phyloP scores from a whole-genome alignment of 92 coral and sea anemone species.

The Phenganax stokvisi region DNA sequence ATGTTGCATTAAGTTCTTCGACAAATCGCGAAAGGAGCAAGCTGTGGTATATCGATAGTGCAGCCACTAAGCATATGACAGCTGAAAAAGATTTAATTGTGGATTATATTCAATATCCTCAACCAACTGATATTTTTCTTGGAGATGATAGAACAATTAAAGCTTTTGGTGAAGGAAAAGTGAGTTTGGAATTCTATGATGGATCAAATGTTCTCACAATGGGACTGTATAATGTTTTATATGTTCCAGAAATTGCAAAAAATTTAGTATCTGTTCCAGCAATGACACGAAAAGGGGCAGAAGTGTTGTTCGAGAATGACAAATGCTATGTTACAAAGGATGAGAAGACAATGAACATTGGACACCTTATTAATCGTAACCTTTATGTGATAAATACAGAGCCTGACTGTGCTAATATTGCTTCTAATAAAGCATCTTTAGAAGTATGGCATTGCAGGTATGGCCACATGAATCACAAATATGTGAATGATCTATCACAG shows the following conservation, averaged over 20 bases:
- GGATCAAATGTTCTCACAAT: neutral
- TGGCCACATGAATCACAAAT: constrained; percentile 53
- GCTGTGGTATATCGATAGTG: constrained; percentile 51
- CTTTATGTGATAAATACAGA: constrained; percentile 35
- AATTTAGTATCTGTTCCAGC: neutral
- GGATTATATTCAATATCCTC: neutral
- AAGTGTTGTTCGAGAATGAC: too few species aligned
- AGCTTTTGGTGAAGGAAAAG: constrained; percentile 25
- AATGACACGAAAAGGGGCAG: too few species aligned
- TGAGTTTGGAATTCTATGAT: neutral
- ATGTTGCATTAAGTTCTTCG: constrained; percentile 23
- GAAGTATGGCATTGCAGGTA: constrained; percentile 55
- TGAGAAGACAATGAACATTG: constrained; percentile 22
- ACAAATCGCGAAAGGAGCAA: constrained; percentile 11
- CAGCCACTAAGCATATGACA: constrained; percentile 55
- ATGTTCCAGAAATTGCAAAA: constrained; percentile 21
- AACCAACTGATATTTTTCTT: constrained; percentile 11
- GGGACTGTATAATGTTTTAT: constrained; percentile 10
- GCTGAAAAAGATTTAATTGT: constrained; percentile 8
- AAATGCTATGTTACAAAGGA: constrained; percentile 30
- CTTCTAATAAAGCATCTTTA: constrained; percentile 41
- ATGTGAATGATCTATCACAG: constrained; percentile 38
- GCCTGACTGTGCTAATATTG: constrained; percentile 33
- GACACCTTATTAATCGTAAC: constrained; percentile 26
- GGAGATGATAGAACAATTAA: constrained; percentile 22